Conservation (phyloP, 2,113 vertebrate genomes). For the Perca fluviatilis region DNA sequence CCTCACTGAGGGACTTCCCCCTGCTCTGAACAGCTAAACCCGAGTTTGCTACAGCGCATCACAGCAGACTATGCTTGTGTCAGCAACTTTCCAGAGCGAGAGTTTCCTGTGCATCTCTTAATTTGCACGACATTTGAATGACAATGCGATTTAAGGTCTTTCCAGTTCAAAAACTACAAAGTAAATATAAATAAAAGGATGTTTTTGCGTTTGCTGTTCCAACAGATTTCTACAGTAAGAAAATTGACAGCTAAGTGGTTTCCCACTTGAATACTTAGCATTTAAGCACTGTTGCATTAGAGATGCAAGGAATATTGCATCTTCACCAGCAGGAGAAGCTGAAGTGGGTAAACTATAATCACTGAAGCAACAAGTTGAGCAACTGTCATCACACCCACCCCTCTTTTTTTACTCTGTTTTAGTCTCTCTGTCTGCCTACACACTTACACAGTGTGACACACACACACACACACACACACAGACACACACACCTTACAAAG, state of each 20-base stretch:
- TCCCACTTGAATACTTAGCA: constrained; percentile 13
- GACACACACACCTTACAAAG: constrained; percentile 1
- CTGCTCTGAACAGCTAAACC: constrained; percentile 41
- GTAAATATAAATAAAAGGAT: constrained; percentile 12
- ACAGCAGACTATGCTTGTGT: constrained; percentile 35
- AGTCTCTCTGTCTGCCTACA: constrained; percentile 51
- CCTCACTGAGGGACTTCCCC: constrained; percentile 40
- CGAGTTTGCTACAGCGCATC: constrained; percentile 30
- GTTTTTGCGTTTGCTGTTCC: background rate
- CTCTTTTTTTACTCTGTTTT: constrained; percentile 62
- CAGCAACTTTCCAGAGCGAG: constrained; percentile 46
- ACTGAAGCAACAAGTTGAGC: constrained; percentile 72
- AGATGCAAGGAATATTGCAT: constrained; percentile 44
- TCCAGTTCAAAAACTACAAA: constrained; percentile 4
- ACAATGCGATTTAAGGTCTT: constrained; percentile 23
- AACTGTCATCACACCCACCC: constrained; percentile 69
- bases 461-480: constrained; percentile 7
- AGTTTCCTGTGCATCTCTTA: constrained; percentile 44
- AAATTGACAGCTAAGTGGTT: constrained; percentile 46
- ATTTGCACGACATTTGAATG: constrained; percentile 35
- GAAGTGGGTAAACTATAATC: constrained; percentile 35
- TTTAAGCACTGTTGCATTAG: constrained; percentile 10
- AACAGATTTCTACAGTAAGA: constrained; percentile 27
- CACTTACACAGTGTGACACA: constrained; percentile 59
- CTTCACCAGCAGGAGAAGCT: constrained; percentile 44